These are phyloP conservation scores for Bos javanicus DNA, from an alignment of 2,113 vertebrate genomes.

Conservation along the genomic window DNA sequence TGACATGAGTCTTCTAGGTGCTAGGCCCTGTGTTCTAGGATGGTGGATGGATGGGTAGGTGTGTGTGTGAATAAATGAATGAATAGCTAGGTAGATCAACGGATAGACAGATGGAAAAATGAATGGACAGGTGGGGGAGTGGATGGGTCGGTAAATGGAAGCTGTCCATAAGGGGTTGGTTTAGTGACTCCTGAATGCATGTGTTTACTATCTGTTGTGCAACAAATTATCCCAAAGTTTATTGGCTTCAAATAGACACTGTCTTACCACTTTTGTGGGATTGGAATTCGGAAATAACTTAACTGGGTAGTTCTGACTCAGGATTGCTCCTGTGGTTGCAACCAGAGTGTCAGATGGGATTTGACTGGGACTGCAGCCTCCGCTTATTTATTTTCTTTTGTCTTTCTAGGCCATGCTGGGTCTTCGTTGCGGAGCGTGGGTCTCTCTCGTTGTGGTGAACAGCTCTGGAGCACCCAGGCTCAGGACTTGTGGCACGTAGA, in stretches of 20 bases:
- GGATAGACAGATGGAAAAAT: not conserved
- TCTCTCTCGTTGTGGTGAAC: not conserved
- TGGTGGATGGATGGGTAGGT: too few species aligned
- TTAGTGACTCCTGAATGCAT: not conserved
- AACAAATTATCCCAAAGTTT: not conserved
- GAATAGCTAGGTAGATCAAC: fast-evolving
- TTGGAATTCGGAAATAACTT: not conserved
- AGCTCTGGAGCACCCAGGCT: not conserved
- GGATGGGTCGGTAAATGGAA: not conserved
- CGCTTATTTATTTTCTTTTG: not conserved
- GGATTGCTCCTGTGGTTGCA: not conserved
- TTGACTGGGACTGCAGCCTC: not conserved
- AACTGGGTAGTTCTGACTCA: not conserved
- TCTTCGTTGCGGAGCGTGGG: not conserved
- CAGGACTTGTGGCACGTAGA: not conserved
- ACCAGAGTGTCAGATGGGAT: not conserved
- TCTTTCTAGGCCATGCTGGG: not conserved
- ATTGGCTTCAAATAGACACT: not conserved
- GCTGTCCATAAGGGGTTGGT: too few species aligned
- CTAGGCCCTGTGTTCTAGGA: not conserved
- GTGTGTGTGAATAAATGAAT: not conserved
- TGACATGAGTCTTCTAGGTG: fast-evolving
- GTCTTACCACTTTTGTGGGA: not conserved
- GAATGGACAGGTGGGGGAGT: fast-evolving
- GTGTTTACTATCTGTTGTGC: not conserved